phyloP scores from a whole-genome alignment of 2,888 invertebrate species.

The Abrostola tripartita region DNA sequence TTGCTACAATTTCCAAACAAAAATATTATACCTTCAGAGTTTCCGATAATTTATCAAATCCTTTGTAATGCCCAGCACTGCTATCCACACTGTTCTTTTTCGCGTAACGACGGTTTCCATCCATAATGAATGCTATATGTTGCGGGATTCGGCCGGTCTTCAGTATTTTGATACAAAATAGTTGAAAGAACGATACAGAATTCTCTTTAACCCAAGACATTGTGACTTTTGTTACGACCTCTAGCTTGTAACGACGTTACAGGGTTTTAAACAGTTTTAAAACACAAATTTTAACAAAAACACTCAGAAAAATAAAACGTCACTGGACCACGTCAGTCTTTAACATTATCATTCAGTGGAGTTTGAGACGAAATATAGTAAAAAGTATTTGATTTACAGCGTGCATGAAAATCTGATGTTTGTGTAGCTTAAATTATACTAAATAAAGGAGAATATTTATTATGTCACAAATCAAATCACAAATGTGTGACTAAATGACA shows the following conservation, averaged over 20 bases:
- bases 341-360: background rate
- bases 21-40: constrained; percentile 89
- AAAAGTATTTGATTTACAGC: no score
- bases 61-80: constrained; percentile 94
- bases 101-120: constrained; percentile 98
- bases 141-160: constrained; percentile 95
- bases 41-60: constrained; percentile 94
- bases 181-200: constrained; percentile 92
- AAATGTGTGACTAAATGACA: no score
- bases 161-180: constrained; percentile 90
- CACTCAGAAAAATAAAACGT: background rate
- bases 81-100: constrained; percentile 92
- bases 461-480: no score
- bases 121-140: constrained; percentile 99
- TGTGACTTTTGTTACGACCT: constrained; percentile 11
- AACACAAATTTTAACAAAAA: background rate
- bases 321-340: constrained; percentile 1
- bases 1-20: background rate
- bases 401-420: no score
- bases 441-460: no score
- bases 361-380: no score
- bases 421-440: no score
- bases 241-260: background rate
- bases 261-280: background rate
- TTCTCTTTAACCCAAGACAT: constrained; percentile 93